A percentile compares a stretch with the other conserved stretches of the same genome.
phyloP scores from a whole-genome alignment of 2,113 vertebrate species.

The Gymnorhina tibicen region DNA sequence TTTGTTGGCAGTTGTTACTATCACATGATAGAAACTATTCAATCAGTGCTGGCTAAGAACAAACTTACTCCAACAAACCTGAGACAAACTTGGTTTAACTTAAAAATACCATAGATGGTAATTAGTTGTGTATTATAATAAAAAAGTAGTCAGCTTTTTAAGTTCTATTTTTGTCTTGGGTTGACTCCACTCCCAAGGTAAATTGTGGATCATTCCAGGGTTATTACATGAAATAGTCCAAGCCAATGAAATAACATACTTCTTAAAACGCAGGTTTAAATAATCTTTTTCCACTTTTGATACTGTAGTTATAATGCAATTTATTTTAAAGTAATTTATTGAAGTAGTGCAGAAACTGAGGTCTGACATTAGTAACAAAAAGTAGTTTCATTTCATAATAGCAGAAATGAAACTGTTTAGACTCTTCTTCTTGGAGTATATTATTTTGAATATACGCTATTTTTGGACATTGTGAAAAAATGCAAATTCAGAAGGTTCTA shows the following conservation, averaged over 20 bases:
- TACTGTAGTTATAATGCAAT: neutral
- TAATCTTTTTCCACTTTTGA: neutral
- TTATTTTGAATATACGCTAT: slow-evolving; percentile 42
- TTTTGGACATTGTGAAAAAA: slow-evolving; percentile 46
- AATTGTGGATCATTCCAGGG: slow-evolving; percentile 26
- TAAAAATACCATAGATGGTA: slow-evolving; percentile 36
- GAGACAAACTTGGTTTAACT: slow-evolving; percentile 50
- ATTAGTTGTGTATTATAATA: slow-evolving; percentile 39
- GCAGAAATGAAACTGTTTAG: slow-evolving; percentile 18
- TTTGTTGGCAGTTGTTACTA: neutral
- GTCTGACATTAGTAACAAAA: neutral
- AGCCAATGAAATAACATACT: slow-evolving; percentile 23
- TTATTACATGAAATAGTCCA: slow-evolving; percentile 40
- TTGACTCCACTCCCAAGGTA: slow-evolving; percentile 12
- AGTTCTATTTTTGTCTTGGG: slow-evolving; percentile 45
- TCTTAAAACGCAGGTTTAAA: slow-evolving; percentile 14
- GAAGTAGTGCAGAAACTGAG: slow-evolving; percentile 7
- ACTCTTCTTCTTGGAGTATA: neutral
- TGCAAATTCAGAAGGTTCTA: slow-evolving; percentile 36
- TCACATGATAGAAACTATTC: neutral
- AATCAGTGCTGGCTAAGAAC: neutral
- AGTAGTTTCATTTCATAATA: slow-evolving; percentile 39
- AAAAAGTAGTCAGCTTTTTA: slow-evolving; percentile 1
- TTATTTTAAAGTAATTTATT: slow-evolving; percentile 8
- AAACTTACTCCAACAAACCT: slow-evolving; percentile 36